Evolutionary conservation across 2,797 vertebrate species (phyloP).

Genomic region (Chelidonichthys spinosus): DNA sequence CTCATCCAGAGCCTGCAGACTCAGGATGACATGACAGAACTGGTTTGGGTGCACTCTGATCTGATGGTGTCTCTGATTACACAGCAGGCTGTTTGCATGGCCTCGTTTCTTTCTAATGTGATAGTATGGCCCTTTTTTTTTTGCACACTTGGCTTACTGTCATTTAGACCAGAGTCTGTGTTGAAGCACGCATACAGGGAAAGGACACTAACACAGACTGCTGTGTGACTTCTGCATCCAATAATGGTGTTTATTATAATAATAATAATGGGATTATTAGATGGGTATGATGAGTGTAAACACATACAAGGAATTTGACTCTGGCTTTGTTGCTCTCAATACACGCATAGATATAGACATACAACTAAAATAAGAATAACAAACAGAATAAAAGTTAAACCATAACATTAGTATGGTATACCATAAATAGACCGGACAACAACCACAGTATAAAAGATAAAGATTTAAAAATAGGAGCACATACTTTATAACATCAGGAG

Average conservation of each 20-base stretch:
- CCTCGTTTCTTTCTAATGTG: background rate
- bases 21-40: constrained; percentile 83
- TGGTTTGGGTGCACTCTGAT: background rate
- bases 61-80: background rate
- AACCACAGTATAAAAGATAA: no score
- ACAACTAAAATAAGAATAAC: no score
- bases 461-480: no score
- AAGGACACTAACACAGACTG: background rate
- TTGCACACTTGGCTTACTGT: no score
- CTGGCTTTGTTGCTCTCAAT: no score
- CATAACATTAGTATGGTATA: no score
- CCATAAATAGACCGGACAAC: no score
- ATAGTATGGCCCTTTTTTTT: background rate
- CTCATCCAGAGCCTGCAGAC: constrained; percentile 51
- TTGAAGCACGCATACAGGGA: background rate
- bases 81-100: background rate
- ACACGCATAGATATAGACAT: no score
- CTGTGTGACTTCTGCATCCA: background rate
- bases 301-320: no score
- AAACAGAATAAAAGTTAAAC: no score
- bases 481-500: no score
- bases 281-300: background rate
- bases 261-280: background rate
- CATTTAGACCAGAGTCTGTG: background rate
- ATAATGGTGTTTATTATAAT: background rate